Base-by-base conservation (phyloP, 53 echinoderm and acorn worm species). In the Henricia sp. region DNA sequence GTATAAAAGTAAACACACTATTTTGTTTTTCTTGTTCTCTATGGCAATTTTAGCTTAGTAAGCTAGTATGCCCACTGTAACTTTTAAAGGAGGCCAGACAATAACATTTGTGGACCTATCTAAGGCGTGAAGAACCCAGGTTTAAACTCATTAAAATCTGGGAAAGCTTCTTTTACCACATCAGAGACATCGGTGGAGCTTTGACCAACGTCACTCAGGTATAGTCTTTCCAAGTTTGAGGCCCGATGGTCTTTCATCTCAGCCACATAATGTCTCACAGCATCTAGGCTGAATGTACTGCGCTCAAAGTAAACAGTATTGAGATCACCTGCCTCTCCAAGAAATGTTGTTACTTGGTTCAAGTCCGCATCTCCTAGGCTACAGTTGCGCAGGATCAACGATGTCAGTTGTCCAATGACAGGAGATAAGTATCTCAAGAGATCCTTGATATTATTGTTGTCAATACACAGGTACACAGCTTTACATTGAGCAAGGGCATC, bases 391-490 rank as follows among this genome's bases (percentile, higher is more conserved):
- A 67, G n/a, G 38, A 67, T 28, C 19, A 67, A 3, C 38, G 67
- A 38, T 3, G 67, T 67, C 2, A 67, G n/a, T 17, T 16, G 12
- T 40, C 40, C 3, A 4, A 67, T 26, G 19, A 67, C 19, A 4
- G 67, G 67, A 8, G 67, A 67, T 12, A 37, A 14, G 38, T 2
- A 1, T n/a, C 17, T n/a, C 19, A 67, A 40, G 2, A 6, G 40
- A 3, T 40, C 67, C n/a, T 40, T 24, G 25, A 67, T 11, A 28
- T 37, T 19, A 21, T 37, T 67, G 67, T 67, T 20, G 2, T 67
- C 67, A 4, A 67, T 67, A 20, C 67, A 67, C 67, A 67, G 28
- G 67, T 67, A 67, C n/a, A 28, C n/a, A 8, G 67, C 67, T 9
- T 39, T 67, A 40, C 67, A 37, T 39, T 38, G 6, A 9, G n/a